Evolutionary conservation across 2,888 invertebrate species (phyloP).

Genomic region (Parelbella ahira): DNA sequence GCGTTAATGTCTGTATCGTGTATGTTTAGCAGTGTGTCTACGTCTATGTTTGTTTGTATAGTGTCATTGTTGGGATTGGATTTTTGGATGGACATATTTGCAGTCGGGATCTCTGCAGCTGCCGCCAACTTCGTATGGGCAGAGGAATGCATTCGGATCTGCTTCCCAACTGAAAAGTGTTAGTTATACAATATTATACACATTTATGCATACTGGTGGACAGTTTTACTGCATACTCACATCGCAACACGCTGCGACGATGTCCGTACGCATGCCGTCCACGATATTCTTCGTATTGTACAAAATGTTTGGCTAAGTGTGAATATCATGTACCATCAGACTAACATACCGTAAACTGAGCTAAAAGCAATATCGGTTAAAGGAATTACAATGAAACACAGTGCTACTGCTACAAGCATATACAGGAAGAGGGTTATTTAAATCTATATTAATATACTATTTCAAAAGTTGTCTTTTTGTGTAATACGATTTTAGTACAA

Average conservation of each 20-base stretch:
- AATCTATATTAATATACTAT: too few species aligned
- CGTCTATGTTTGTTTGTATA: constrained; percentile 29
- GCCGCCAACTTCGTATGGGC: constrained; percentile 73
- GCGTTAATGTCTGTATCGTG: too few species aligned
- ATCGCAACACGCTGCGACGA: constrained; percentile 50
- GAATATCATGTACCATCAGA: constrained; percentile 5
- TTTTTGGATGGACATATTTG: constrained; percentile 70
- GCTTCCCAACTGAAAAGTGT: constrained; percentile 68
- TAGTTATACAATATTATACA: constrained; percentile 32
- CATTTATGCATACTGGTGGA: constrained; percentile 37
- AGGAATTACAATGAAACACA: too few species aligned
- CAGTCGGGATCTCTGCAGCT: constrained; percentile 74
- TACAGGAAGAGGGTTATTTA: too few species aligned
- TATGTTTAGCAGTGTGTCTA: too few species aligned
- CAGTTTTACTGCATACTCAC: constrained; percentile 60
- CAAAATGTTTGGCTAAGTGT: constrained; percentile 4
- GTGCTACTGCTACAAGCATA: too few species aligned
- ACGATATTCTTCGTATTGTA: constrained; percentile 5
- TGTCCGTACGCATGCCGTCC: constrained; percentile 45
- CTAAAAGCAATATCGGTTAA: too few species aligned
- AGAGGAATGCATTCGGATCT: constrained; percentile 72
- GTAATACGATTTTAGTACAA: too few species aligned
- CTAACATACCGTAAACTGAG: constrained; percentile 10
- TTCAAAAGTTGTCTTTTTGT: too few species aligned
- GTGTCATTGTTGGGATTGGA: constrained; percentile 49